Evolutionary conservation across 2,113 vertebrate species (phyloP).

Genomic region (Menura novaehollandiae): DNA sequence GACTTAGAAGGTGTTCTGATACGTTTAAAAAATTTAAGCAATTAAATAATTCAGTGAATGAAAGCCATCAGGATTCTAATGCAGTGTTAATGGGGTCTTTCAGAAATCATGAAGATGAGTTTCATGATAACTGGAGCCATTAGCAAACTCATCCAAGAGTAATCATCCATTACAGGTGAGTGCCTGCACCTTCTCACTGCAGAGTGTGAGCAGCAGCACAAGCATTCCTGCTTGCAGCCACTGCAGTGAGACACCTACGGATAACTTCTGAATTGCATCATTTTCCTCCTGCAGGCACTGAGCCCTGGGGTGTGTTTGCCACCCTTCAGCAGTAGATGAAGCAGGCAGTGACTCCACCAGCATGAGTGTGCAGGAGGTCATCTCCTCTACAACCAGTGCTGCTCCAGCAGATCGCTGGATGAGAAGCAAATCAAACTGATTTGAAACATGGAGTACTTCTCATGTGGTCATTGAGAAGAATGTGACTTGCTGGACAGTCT

Average conservation of each 20-base stretch:
- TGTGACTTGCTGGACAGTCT: neutral
- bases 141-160: neutral
- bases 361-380: neutral
- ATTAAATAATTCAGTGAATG: slow-evolving; percentile 46
- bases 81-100: slow-evolving; percentile 34
- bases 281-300: neutral
- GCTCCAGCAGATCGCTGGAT: neutral
- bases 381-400: neutral
- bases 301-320: neutral
- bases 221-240: neutral
- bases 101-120: neutral
- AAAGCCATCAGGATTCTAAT: slow-evolving; percentile 29
- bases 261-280: neutral
- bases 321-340: neutral
- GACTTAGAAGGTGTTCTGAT: slow-evolving; percentile 28
- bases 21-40: slow-evolving; percentile 39
- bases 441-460: neutral
- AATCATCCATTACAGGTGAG: slow-evolving; percentile 5
- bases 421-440: neutral
- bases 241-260: neutral
- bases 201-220: neutral
- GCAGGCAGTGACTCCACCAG: neutral
- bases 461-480: neutral
- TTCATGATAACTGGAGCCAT: neutral
- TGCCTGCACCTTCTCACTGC: neutral